Conservation (phyloP, 2,113 vertebrate genomes). For the Capricornis sumatraensis region DNA sequence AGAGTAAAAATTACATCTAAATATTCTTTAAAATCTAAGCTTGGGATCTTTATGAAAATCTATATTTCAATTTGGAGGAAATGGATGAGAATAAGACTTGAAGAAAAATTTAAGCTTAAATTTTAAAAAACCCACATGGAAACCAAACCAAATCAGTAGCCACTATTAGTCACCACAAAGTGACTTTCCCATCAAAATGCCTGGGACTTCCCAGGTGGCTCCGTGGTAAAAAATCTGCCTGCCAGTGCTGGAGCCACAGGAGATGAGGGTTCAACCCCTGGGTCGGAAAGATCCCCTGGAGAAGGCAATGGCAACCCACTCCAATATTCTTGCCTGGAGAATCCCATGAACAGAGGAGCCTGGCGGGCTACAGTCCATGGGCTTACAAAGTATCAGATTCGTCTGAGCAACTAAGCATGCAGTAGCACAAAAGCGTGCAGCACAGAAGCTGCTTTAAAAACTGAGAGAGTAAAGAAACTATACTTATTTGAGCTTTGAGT, state of each 20-base stretch:
- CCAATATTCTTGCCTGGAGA: background rate
- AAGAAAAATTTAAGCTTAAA: background rate
- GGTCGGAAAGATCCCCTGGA: background rate
- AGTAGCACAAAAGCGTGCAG: background rate
- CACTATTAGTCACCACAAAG: background rate
- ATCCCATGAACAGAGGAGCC: background rate
- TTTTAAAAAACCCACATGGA: background rate
- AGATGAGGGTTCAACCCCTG: background rate
- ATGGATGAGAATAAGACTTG: background rate
- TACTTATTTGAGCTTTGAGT: background rate
- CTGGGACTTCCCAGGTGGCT: background rate
- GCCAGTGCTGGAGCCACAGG: background rate
- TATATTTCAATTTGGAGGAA: background rate
- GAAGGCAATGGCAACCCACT: background rate
- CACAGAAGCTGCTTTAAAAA: background rate
- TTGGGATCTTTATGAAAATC: background rate
- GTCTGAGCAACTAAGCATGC: background rate
- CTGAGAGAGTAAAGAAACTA: background rate
- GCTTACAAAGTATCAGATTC: background rate
- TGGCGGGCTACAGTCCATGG: background rate
- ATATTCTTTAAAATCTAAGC: background rate
- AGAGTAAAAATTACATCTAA: background rate
- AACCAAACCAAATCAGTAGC: background rate
- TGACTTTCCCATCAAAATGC: background rate
- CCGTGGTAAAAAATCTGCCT: background rate